These are phyloP conservation scores for Ylistrum balloti DNA, from an alignment of 1,140 invertebrate genomes.

Conservation along the genomic window DNA sequence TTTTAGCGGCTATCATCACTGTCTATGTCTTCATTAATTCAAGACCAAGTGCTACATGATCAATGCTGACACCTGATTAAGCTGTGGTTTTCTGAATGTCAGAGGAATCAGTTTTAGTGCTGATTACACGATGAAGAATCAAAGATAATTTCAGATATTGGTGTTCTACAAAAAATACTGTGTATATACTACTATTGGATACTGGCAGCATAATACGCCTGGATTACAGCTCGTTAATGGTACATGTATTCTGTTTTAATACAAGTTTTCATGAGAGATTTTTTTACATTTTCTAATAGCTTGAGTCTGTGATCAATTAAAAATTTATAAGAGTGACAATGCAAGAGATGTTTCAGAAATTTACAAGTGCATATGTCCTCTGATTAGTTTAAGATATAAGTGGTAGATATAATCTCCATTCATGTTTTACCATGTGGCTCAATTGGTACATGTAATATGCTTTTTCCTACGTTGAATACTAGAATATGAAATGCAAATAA, in stretches of 20 bases:
- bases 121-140: neutral
- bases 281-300: no score
- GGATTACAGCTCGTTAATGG: neutral
- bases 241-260: no score
- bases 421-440: no score
- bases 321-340: neutral
- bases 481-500: no score
- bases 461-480: no score
- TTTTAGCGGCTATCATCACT: conserved; percentile 88
- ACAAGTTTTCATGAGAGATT: no score
- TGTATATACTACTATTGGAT: neutral
- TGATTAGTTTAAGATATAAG: no score
- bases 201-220: neutral
- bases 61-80: neutral
- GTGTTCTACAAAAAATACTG: neutral
- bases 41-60: conserved; percentile 83
- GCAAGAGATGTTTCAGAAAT: no score
- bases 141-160: no score
- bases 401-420: no score
- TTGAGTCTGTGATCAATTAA: neutral
- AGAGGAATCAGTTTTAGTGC: neutral
- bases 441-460: no score
- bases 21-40: conserved; percentile 91
- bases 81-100: neutral
- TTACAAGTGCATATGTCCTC: no score